Conservation (phyloP, 2,797 vertebrate genomes). For the Oryzias dopingdopingensis region DNA sequence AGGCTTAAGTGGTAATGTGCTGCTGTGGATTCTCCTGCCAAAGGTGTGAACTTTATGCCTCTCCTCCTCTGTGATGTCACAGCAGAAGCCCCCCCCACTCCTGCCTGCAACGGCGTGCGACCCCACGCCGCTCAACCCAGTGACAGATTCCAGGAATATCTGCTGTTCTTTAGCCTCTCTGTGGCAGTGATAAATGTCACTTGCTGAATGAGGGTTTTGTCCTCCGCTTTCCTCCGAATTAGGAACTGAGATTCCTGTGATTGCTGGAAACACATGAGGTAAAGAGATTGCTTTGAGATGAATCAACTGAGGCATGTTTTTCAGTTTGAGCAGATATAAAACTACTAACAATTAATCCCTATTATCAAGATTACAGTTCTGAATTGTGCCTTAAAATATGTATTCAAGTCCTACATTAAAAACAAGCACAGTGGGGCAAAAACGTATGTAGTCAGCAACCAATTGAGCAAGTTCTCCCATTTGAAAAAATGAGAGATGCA, state of each 20-base stretch:
- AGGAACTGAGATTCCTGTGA: constrained; percentile 10
- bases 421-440: too few species aligned
- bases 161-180: constrained; percentile 3
- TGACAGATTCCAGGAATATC: constrained; percentile 61
- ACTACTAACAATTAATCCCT: neutral
- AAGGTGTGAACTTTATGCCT: constrained; percentile 68
- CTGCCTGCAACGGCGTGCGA: constrained; percentile 27
- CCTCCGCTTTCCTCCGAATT: constrained; percentile 9
- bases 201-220: constrained; percentile 14
- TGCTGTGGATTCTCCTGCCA: constrained; percentile 32
- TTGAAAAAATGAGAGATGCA: too few species aligned
- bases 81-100: constrained; percentile 57
- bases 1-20: constrained; percentile 19
- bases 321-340: too few species aligned
- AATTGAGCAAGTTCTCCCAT: too few species aligned
- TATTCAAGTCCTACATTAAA: too few species aligned
- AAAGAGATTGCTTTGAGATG: constrained; percentile 3
- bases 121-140: constrained; percentile 38
- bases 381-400: neutral
- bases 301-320: too few species aligned
- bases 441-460: too few species aligned
- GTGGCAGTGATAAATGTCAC: constrained; percentile 14
- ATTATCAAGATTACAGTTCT: neutral
- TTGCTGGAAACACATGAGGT: constrained; percentile 7
- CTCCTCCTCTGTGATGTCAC: constrained; percentile 51